A percentile compares a stretch with the other conserved stretches of the same genome.
Evolutionary conservation across 2,797 vertebrate species (phyloP).

Genomic region (Melanotaenia trifasciata): DNA sequence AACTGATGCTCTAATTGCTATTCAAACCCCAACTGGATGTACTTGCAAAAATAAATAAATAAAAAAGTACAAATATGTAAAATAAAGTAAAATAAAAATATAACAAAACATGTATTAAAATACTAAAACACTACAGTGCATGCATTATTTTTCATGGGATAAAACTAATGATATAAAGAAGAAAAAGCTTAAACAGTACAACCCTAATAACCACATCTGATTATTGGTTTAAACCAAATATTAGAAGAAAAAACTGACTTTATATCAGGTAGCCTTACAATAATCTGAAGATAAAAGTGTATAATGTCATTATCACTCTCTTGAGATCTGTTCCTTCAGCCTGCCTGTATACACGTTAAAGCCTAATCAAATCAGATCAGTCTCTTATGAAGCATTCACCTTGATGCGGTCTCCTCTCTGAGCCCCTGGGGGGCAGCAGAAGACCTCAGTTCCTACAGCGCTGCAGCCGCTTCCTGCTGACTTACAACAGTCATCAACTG

Average conservation of each 20-base stretch:
- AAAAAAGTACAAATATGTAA: too few relatives aligned
- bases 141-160: neutral
- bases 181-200: too few relatives aligned
- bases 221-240: neutral
- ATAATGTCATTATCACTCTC: conserved; percentile 9
- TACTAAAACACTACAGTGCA: neutral
- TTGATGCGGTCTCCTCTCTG: conserved; percentile 45
- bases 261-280: neutral
- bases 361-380: conserved; percentile 12
- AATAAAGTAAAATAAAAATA: too few relatives aligned
- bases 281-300: neutral
- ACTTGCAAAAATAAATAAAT: neutral
- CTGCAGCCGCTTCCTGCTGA: conserved; percentile 42
- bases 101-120: too few relatives aligned
- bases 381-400: conserved; percentile 1
- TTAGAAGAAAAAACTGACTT: neutral
- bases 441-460: conserved; percentile 72
- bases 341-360: neutral
- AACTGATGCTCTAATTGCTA: conserved; percentile 26
- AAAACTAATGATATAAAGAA: too few relatives aligned
- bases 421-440: conserved; percentile 83
- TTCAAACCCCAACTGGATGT: conserved; percentile 32
- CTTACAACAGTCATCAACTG: conserved; percentile 48
- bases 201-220: too few relatives aligned
- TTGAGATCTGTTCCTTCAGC: conserved; percentile 14